These are phyloP conservation scores for Phalacrocorax brasilianus DNA, from an alignment of 2,113 vertebrate genomes.

Conservation along the genomic window DNA sequence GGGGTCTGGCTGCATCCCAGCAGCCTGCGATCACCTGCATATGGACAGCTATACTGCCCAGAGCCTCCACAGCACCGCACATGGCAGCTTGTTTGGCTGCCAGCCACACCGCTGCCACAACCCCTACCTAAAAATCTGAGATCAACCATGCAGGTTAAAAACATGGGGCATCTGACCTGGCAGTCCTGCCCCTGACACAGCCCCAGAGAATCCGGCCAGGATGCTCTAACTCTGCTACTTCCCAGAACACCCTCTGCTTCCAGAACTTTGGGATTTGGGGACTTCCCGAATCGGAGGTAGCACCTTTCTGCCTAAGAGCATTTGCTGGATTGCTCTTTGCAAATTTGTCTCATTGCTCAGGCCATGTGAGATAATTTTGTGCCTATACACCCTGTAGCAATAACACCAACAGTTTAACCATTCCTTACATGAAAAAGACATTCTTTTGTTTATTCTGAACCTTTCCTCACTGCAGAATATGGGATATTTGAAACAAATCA, in stretches of 20 bases:
- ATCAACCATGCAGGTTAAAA: neutral
- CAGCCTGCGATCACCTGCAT: neutral
- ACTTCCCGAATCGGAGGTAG: fast-evolving
- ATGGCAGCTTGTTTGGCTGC: fast-evolving
- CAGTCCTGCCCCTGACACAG: neutral
- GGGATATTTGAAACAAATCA: neutral
- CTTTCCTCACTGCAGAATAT: neutral
- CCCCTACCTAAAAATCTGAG: neutral
- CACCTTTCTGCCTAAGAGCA: neutral
- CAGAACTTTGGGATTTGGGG: neutral
- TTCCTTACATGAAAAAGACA: neutral
- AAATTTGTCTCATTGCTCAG: neutral
- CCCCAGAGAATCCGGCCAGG: neutral
- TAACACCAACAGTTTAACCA: neutral
- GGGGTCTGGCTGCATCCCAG: neutral
- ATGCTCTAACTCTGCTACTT: neutral
- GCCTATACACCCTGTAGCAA: neutral
- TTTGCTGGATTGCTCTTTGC: neutral
- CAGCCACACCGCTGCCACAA: neutral
- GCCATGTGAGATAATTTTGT: neutral
- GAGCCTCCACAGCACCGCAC: neutral
- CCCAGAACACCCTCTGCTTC: neutral
- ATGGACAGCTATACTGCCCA: neutral
- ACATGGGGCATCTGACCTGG: neutral
- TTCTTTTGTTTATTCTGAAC: neutral